Evolutionary conservation across 53 echinoderm and acorn worm species (phyloP), one percentile per base, ranked within the genome.

Genomic region (Astropecten irregularis): DNA sequence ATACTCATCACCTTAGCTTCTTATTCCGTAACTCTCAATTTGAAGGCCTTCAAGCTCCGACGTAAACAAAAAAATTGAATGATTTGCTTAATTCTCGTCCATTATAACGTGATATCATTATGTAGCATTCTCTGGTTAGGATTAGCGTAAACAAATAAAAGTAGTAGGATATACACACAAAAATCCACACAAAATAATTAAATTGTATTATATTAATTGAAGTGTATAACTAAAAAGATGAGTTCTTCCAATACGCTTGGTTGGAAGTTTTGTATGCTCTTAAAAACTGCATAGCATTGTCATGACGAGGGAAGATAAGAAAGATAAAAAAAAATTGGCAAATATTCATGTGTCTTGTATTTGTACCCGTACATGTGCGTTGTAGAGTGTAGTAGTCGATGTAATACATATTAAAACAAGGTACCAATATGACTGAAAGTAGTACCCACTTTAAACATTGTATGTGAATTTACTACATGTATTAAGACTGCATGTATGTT

Each of bases 201-300:
- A 33, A 56, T 27, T 76, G 58, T 76, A 76, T 26, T 56, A 57
- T 57, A 57, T 56, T 26, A 18, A 68, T 18, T 25, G 25, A 14
- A 68, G n/a, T n/a, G n/a, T 34, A 36, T 38, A 4, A 20, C 15
- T 28, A 22, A 76, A 38, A 76, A 18, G 40, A 73, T 56, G 20
- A 76, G 76, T 76, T 76, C 76, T 76, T 76, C 76, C 76, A 76
- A 55, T 42, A 26, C 40, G 37, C 55, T 40, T 23, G 50, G 36
- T 34, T 71, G 71, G 71, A 71, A 71, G 71, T 71, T 71, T 71
- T 71, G 71, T 71, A 71, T 51, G 8, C 34, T 31, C 71, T 52
- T 23, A n/a, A n/a, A n/a, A 31, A 27, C 59, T 58, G 59, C 30
- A 58, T 58, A 58, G 30, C 59, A 58, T 11, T 58, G 29, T 3